Base-by-base conservation (phyloP, 1,140 invertebrate species). In the Anastatus disparis region DNA sequence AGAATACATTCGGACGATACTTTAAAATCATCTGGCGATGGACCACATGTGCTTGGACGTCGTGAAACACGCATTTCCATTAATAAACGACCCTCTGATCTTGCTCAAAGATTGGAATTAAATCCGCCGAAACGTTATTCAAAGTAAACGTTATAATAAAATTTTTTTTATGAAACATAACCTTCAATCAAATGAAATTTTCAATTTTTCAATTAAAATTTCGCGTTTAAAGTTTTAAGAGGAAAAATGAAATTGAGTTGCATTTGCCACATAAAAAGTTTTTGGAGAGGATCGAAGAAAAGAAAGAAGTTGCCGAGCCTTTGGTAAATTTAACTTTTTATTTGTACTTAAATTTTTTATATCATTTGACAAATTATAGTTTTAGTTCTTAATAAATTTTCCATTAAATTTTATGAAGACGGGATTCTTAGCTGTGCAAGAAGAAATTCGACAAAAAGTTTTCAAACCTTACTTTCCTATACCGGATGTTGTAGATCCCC, bases 211-310 rank as follows among this genome's bases (percentile, higher is more conserved):
- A n/a, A n/a, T n/a, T n/a, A n/a, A n/a, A n/a, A n/a, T n/a, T n/a
- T n/a, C n/a, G n/a, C n/a, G n/a, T n/a, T 42, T 66, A 2, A 22
- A 68, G 65, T 1, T 38, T 59, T 31, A 74, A 72, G 42, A 26
- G 48, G 10, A 71, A 52, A 35, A 53, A 75, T 58, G 85, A 86
- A 44, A 84, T 90, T 40, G 85, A 88, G 2, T 89, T 89, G 75
- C 88, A 89, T 74, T 77, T 87, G 64, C 89, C 89, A 0, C 89
- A 90, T 70, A 88, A 85, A 50, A 88, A 87, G 71, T 75, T 89
- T 20, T 74, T 89, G 29, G 87, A 88, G 53, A 88, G 87, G 77
- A 88, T 88, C 67, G 87, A 89, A 66, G 81, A 81, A 64, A 87
- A 87, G 22, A 82, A 83, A 71, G 78, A 82, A 64, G 78, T 83